Base-by-base conservation (phyloP, 2,797 vertebrate genomes). In the Crocidura indochinensis region DNA sequence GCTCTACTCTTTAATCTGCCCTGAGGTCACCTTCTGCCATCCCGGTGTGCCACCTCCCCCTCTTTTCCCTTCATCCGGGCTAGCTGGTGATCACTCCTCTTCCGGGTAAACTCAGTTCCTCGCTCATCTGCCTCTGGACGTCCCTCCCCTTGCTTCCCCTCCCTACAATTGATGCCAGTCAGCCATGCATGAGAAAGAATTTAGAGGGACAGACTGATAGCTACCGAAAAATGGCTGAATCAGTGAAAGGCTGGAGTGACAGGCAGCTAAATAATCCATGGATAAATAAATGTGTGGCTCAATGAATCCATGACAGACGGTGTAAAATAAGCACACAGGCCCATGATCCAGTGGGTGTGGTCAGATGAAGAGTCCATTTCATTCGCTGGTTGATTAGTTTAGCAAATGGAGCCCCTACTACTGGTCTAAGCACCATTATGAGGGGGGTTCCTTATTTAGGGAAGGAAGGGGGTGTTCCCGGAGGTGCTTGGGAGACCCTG, bases 171-270 rank as follows among this genome's bases (percentile, higher is more conserved):
- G 56, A 19, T 60, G 26, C 60, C 76, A 60, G 29, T 22, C 15
- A 67, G n/a, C 17, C 51, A 60, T 76, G n/a, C 56, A 77, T 44
- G 75, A 81, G 72, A 90, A 86, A 65, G 76, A 64, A 68, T 49
- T 20, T 26, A 38, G 31, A 29, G 53, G 80, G 71, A 91, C 46
- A 77, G 74, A 74, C 1, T 20, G 60, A 79, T 10, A 10, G 72
- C 56, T 44, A 26, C 20, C 6, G 19, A 76, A 44, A 29, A 31
- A 69, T 29, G 29, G 60, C 84, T 71, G 20, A 68, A 31, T 10
- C 87, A 78, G 38, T 26, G 27, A 20, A 68, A 87, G 20, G 53
- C 89, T 46, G 62, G 46, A 38, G 56, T 47, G 74, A 38, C 3
- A 73, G 62, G 56, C 69, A 67, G 67, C 31, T 46, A 49, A n/a